Base-by-base conservation (phyloP, 2,113 vertebrate species). In the Podilymbus podiceps region DNA sequence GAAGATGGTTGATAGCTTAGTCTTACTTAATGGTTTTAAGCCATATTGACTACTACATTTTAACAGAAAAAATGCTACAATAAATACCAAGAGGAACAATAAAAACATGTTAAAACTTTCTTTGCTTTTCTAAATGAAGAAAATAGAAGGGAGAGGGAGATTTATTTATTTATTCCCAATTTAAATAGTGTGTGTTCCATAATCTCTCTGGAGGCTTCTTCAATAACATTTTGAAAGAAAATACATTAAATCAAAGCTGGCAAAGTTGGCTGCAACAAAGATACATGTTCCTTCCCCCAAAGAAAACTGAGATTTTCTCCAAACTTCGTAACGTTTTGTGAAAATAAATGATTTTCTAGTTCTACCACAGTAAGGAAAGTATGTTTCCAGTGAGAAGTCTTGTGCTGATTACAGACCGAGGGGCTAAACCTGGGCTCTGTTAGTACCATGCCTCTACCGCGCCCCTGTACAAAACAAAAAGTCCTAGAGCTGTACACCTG, bases 331-430 rank as follows among this genome's bases (percentile, higher is more conserved):
- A n/a, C 3, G 8, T 22, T 46, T 40, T 59, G 27, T 20, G 44
- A 46, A 27, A 86, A 76, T 59, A 58, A 67, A 50, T 27, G 4
- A 28, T 12, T 53, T 40, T 21, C 33, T 7, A 6, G 30, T 5
- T 58, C 4, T 58, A 6, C 40, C n/a, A 9, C 7, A 6, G 2
- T 5, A 38, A 33, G 25, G 72, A 52, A 30, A 47, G n/a, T 0
- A 2, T 0, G 0, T 10, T 58, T 22, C 56, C 50, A 44, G 12
- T 0, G 5, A 56, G 24, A 31, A 72, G 24, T 11, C 42, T 13
- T 12, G 35, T 3, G 1, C 13, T 18, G 33, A 11, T 18, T 5
- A 14, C 23, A 18, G n/a, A 17, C 12, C 0, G 12, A 53, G 35
- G 40, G 14, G 17, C 25, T 27, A 3, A 56, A 12, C 0, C 25